Conservation (phyloP, 2,888 invertebrate genomes). For the Machimus atricapillus region DNA sequence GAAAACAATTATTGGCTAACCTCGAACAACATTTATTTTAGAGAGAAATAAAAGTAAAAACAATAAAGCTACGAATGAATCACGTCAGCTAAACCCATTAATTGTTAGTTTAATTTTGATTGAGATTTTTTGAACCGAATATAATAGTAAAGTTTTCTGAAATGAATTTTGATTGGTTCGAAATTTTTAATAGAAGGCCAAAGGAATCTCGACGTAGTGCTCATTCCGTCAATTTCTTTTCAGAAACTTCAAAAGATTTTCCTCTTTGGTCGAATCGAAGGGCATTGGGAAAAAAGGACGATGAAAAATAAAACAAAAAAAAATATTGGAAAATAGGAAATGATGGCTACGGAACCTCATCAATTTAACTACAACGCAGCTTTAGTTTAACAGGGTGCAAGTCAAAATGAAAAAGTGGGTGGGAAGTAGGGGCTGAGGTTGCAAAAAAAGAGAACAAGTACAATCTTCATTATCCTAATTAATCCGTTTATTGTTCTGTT, state of each 20-base stretch:
- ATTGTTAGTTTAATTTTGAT: background rate
- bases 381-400: background rate
- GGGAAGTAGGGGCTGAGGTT: background rate
- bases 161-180: conserved; percentile 3
- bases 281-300: background rate
- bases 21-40: too few relatives aligned
- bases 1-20: too few relatives aligned
- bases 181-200: background rate
- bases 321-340: background rate
- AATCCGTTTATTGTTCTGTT: conserved; percentile 48
- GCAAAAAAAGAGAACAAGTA: conserved; percentile 37
- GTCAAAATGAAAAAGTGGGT: background rate
- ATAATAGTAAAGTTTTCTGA: background rate
- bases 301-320: background rate
- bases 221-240: conserved; percentile 10
- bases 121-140: background rate
- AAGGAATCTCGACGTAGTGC: background rate
- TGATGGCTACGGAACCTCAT: background rate
- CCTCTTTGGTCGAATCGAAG: background rate
- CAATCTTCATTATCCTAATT: conserved; percentile 48
- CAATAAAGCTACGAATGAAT: background rate
- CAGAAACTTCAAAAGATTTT: background rate
- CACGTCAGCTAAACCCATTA: background rate
- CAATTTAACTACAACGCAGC: background rate
- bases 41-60: background rate